A percentile compares a stretch with the other conserved stretches of the same genome.
phyloP scores from a whole-genome alignment of 2,888 invertebrate species.

The Lasiommata megera region DNA sequence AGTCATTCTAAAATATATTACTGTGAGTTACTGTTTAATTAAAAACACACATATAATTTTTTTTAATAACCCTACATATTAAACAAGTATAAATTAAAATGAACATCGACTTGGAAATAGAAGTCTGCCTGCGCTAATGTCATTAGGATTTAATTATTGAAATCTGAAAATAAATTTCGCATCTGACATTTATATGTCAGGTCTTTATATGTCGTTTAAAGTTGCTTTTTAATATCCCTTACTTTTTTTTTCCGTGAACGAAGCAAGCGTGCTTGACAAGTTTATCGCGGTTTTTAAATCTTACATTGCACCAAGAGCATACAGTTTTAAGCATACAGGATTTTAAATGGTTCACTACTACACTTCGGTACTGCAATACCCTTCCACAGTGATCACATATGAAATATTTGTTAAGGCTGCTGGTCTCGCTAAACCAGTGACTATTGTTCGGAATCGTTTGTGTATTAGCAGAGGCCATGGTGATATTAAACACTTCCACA shows the following conservation, averaged over 20 bases:
- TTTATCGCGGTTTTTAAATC: slow-evolving; percentile 42
- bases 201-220: too few species aligned
- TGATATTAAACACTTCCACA: slow-evolving; percentile 7
- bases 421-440: slow-evolving; percentile 26
- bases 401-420: slow-evolving; percentile 34
- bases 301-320: slow-evolving; percentile 42
- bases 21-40: neutral
- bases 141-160: slow-evolving; percentile 1
- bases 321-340: slow-evolving; percentile 16
- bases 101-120: slow-evolving; percentile 1
- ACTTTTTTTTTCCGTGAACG: slow-evolving; percentile 40
- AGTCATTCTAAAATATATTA: neutral
- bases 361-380: slow-evolving; percentile 1
- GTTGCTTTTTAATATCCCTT: neutral
- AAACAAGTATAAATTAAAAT: neutral
- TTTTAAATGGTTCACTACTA: slow-evolving; percentile 17
- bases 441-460: neutral
- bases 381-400: slow-evolving; percentile 29
- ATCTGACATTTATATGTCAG: too few species aligned
- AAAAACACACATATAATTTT: neutral
- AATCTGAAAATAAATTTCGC: too few species aligned
- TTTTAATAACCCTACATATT: neutral
- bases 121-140: neutral
- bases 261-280: slow-evolving; percentile 35
- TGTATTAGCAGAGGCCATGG: slow-evolving; percentile 18